These are phyloP conservation scores for Neodiprion pinetum DNA, from an alignment of 1,140 invertebrate genomes.

Conservation along the genomic window DNA sequence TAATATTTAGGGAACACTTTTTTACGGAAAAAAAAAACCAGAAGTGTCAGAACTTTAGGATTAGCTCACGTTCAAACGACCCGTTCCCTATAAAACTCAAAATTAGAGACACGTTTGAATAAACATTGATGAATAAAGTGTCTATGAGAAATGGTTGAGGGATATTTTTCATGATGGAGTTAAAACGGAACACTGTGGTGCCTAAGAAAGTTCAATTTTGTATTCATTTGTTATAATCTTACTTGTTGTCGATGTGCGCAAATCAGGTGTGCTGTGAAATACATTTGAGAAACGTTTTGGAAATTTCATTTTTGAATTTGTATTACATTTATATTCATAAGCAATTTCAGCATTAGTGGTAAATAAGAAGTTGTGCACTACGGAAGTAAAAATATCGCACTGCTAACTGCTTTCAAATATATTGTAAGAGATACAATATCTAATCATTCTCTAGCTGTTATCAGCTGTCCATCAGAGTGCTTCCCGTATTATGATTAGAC, in stretches of 20 bases:
- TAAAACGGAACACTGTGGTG: too few relatives aligned
- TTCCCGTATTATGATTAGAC: neutral
- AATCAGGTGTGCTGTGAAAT: neutral
- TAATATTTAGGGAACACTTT: too few relatives aligned
- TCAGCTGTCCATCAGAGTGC: neutral
- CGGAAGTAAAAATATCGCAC: neutral
- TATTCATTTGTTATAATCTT: neutral
- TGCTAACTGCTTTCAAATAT: neutral
- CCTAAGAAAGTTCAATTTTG: too few relatives aligned
- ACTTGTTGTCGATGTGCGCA: neutral
- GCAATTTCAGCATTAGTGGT: neutral
- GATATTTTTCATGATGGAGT: too few relatives aligned
- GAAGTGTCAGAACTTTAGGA: too few relatives aligned
- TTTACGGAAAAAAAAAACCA: too few relatives aligned
- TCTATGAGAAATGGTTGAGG: too few relatives aligned
- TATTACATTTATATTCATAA: neutral
- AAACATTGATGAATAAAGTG: too few relatives aligned
- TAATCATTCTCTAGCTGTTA: neutral
- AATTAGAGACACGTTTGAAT: too few relatives aligned
- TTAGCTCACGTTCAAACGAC: too few relatives aligned
- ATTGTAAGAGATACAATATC: neutral
- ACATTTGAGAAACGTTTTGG: neutral
- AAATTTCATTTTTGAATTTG: neutral
- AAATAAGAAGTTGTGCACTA: neutral
- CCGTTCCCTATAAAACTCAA: too few relatives aligned